Conservation (phyloP, 1,140 invertebrate species). For the Bemisia tabaci region DNA sequence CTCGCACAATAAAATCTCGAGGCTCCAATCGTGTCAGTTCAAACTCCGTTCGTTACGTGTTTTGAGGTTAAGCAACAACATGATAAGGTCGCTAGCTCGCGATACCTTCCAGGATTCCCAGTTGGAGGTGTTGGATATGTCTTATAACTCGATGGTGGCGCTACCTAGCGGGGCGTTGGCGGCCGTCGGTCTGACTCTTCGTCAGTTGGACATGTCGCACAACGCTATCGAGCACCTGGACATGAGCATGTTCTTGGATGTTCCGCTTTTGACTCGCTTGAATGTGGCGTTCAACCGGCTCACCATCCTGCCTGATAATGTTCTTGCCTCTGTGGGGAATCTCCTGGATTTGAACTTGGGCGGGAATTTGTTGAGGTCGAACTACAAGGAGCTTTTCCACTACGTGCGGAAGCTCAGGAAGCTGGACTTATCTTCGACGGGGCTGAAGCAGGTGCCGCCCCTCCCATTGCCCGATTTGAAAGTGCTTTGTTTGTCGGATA, state of each 20-base stretch:
- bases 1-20: slow-evolving; percentile 57
- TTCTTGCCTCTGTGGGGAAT: slow-evolving; percentile 65
- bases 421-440: slow-evolving; percentile 57
- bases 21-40: slow-evolving; percentile 68
- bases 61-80: slow-evolving; percentile 60
- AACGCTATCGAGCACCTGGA: slow-evolving; percentile 79
- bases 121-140: slow-evolving; percentile 64
- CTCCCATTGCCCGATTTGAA: slow-evolving; percentile 55
- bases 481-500: slow-evolving; percentile 58
- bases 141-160: slow-evolving; percentile 59
- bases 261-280: slow-evolving; percentile 60
- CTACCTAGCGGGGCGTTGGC: slow-evolving; percentile 54
- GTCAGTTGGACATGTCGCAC: slow-evolving; percentile 58
- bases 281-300: slow-evolving; percentile 67
- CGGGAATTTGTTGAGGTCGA: slow-evolving; percentile 64
- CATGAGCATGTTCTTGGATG: slow-evolving; percentile 69
- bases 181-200: slow-evolving; percentile 57
- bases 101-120: slow-evolving; percentile 68
- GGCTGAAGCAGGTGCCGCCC: slow-evolving; percentile 53
- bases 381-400: slow-evolving; percentile 80
- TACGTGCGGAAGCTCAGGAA: slow-evolving; percentile 64
- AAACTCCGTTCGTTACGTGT: slow-evolving; percentile 57
- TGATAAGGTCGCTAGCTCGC: slow-evolving; percentile 54
- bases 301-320: slow-evolving; percentile 73
- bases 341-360: slow-evolving; percentile 66